These are phyloP conservation scores for Apis mellifera DNA, from an alignment of 1,140 invertebrate genomes.

Conservation along the genomic window Amel_HAv3.1 CM009938.2:6742001-6742500, in stretches of 20 bases:
- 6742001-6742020: slow-evolving; percentile 48
- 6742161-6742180: background rate
- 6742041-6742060: slow-evolving; percentile 52
- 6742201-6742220: too few species aligned
- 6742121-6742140: slow-evolving; percentile 26
- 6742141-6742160: slow-evolving; percentile 19
- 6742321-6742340: slow-evolving; percentile 50
- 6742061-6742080: slow-evolving; percentile 61
- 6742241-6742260: slow-evolving; percentile 59
- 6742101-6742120: slow-evolving; percentile 60
- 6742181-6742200: background rate
- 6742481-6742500: slow-evolving; percentile 90
- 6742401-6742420: slow-evolving; percentile 88
- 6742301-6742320: slow-evolving; percentile 59
- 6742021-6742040: slow-evolving; percentile 28
- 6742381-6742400: slow-evolving; percentile 85
- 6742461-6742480: slow-evolving; percentile 98
- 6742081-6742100: slow-evolving; percentile 70
- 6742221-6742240: background rate
- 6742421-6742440: slow-evolving; percentile 91
- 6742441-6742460: slow-evolving; percentile 99
- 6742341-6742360: slow-evolving; percentile 76
- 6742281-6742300: slow-evolving; percentile 74
- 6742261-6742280: slow-evolving; percentile 66
- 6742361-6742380: slow-evolving; percentile 43